phyloP scores from a whole-genome alignment of 2,797 vertebrate species.

The Tragelaphus oryx region DNA sequence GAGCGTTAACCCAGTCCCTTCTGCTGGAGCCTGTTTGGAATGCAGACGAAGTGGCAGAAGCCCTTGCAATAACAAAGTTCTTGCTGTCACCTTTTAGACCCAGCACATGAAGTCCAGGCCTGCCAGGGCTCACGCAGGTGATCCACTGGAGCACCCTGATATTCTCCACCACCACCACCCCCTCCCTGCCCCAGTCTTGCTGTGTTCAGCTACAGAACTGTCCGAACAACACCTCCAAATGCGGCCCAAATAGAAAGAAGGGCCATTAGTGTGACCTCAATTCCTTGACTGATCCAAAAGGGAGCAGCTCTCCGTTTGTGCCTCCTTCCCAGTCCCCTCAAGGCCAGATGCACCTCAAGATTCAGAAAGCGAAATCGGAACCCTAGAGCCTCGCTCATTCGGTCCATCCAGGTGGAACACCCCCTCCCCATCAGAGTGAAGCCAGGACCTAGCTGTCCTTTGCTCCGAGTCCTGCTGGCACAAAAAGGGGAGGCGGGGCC shows the following conservation, averaged over 20 bases:
- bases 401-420: neutral
- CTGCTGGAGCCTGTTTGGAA: constrained; percentile 13
- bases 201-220: neutral
- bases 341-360: neutral
- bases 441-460: constrained; percentile 42
- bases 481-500: constrained; percentile 62
- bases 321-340: neutral
- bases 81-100: constrained; percentile 21
- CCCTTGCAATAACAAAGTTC: constrained; percentile 49
- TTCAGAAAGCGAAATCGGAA: constrained; percentile 1
- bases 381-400: neutral
- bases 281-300: constrained; percentile 33
- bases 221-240: constrained; percentile 16
- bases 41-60: constrained; percentile 10
- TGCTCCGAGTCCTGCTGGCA: constrained; percentile 49
- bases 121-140: neutral
- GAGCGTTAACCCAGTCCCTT: neutral
- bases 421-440: neutral
- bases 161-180: neutral
- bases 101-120: neutral
- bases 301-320: neutral
- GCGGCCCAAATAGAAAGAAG: constrained; percentile 30
- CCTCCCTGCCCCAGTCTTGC: neutral
- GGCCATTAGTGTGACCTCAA: constrained; percentile 45
- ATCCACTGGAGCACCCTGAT: neutral